phyloP scores from a whole-genome alignment of 2,797 vertebrate genomes.

The Setipinna tenuifilis region DNA sequence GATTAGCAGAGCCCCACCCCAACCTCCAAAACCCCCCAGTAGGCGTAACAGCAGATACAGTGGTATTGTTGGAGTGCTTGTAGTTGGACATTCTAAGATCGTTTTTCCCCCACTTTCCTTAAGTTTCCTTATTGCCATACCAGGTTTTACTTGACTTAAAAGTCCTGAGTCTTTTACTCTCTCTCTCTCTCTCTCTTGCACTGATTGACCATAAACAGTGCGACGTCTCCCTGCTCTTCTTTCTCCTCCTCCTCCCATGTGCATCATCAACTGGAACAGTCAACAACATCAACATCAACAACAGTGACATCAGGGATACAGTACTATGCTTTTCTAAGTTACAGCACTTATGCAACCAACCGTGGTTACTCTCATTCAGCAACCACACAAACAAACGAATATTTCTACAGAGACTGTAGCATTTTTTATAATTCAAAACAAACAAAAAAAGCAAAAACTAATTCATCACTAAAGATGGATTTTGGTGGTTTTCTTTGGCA shows the following conservation, averaged over 20 bases:
- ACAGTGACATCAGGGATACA: conserved; percentile 81
- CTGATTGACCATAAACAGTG: not conserved
- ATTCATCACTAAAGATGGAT: conserved; percentile 65
- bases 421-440: conserved; percentile 59
- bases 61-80: conserved; percentile 6
- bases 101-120: not conserved
- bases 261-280: conserved; percentile 46
- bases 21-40: not conserved
- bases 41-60: not conserved
- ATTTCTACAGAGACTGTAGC: conserved; percentile 74
- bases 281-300: conserved; percentile 64
- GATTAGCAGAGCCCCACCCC: not conserved
- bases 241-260: conserved; percentile 44
- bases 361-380: conserved; percentile 52
- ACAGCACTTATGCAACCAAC: conserved; percentile 79
- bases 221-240: conserved; percentile 5
- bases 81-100: conserved; percentile 6
- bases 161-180: not conserved
- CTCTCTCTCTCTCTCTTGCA: not conserved
- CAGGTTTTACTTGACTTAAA: not conserved
- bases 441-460: conserved; percentile 56
- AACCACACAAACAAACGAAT: conserved; percentile 41
- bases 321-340: conserved; percentile 82
- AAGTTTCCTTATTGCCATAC: not conserved
- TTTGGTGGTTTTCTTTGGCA: conserved; percentile 74